These are phyloP conservation scores for Portevinia maculata DNA, from an alignment of 2,888 invertebrate species.

Conservation along the genomic window DNA sequence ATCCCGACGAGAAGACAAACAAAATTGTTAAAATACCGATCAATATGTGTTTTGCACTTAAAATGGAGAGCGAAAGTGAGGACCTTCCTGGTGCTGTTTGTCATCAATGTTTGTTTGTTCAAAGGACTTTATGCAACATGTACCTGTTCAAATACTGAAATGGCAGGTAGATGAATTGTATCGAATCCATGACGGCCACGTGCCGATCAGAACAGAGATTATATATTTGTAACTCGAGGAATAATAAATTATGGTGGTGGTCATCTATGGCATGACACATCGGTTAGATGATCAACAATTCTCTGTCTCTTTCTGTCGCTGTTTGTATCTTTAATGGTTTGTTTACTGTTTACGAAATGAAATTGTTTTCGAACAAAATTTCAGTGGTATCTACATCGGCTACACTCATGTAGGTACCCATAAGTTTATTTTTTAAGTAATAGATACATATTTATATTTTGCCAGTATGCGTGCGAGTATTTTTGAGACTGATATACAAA, in stretches of 20 bases:
- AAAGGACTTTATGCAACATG: constrained; percentile 71
- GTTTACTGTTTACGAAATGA: constrained; percentile 67
- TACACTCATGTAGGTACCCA: neutral
- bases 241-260: constrained; percentile 30
- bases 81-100: constrained; percentile 14
- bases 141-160: constrained; percentile 59
- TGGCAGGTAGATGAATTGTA: constrained; percentile 32
- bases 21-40: constrained; percentile 6
- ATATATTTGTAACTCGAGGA: constrained; percentile 17
- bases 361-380: constrained; percentile 24
- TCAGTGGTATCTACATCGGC: constrained; percentile 7
- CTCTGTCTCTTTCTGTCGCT: constrained; percentile 10
- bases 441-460: constrained; percentile 13
- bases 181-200: constrained; percentile 30
- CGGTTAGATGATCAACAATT: constrained; percentile 62
- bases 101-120: constrained; percentile 51
- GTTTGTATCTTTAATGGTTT: constrained; percentile 49
- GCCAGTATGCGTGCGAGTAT: constrained; percentile 7
- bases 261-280: constrained; percentile 66
- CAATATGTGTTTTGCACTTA: constrained; percentile 63
- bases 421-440: neutral
- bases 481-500: constrained; percentile 36
- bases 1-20: constrained; percentile 34
- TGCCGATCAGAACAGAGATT: constrained; percentile 41
- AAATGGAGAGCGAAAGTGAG: constrained; percentile 48